Conservation (phyloP, 2,113 vertebrate species). For the Rhynchopsitta pachyrhyncha region DNA sequence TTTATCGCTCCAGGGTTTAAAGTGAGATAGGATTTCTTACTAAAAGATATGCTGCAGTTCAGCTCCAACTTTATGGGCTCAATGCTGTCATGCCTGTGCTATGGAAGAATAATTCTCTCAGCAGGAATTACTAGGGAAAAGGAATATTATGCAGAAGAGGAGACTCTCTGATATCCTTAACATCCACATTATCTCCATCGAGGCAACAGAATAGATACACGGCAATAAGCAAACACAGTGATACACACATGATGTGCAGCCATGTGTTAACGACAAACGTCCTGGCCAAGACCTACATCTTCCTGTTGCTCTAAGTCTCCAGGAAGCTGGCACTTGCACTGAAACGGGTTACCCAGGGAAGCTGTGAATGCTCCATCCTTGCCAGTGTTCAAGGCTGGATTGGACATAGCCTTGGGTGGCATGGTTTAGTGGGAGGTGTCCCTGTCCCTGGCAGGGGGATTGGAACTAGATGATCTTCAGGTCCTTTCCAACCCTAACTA, state of each 20-base stretch:
- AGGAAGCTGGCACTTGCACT: background rate
- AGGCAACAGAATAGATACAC: background rate
- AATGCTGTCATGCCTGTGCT: background rate
- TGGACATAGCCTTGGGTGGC: no score
- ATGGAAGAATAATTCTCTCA: conserved; percentile 12
- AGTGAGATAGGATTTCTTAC: background rate
- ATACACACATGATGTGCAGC: background rate
- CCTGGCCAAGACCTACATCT: background rate
- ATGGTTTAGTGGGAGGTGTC: no score
- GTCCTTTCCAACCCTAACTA: no score
- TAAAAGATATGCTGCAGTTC: background rate
- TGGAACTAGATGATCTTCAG: no score
- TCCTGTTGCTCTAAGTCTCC: background rate
- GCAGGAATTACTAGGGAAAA: conserved; percentile 29
- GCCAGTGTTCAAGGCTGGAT: no score
- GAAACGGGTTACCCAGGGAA: no score
- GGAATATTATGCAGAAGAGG: conserved; percentile 47
- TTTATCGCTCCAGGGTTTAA: background rate
- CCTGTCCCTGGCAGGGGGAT: no score
- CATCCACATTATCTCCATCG: background rate
- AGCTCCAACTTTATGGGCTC: background rate
- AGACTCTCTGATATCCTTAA: conserved; percentile 21
- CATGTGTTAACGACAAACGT: background rate
- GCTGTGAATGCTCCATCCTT: no score
- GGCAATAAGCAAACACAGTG: background rate